Conservation (phyloP, 1,140 invertebrate genomes). For the Drosophila nebulosa region DNA sequence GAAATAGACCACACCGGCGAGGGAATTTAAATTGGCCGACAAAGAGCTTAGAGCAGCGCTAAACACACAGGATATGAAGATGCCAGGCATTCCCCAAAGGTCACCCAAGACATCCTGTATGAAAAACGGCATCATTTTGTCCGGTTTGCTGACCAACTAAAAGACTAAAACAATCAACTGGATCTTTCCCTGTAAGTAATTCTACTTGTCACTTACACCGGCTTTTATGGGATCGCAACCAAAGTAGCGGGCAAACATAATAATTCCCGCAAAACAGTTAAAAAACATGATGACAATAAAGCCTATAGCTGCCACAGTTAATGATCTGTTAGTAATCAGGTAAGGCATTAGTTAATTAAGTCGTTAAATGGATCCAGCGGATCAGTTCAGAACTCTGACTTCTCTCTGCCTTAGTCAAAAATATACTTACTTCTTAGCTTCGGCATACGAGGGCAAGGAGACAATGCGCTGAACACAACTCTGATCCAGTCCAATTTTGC, state of each 20-base stretch:
- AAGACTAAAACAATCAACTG: too few species aligned
- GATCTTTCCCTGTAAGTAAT: too few species aligned
- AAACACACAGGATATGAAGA: slow-evolving; percentile 87
- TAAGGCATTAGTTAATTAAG: not conserved
- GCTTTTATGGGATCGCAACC: slow-evolving; percentile 88
- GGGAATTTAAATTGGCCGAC: slow-evolving; percentile 88
- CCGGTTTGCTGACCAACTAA: slow-evolving; percentile 80
- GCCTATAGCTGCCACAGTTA: slow-evolving; percentile 82
- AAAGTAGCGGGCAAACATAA: slow-evolving; percentile 88
- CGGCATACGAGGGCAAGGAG: slow-evolving; percentile 56
- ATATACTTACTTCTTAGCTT: slow-evolving; percentile 57
- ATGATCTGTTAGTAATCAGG: slow-evolving; percentile 67
- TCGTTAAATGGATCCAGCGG: too few species aligned
- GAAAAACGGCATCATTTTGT: slow-evolving; percentile 84
- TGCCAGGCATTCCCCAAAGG: slow-evolving; percentile 84
- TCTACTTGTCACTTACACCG: slow-evolving; percentile 77
- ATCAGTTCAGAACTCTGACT: too few species aligned
- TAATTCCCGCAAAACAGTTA: slow-evolving; percentile 85
- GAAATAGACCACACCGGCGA: slow-evolving; percentile 89
- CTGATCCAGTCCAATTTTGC: slow-evolving; percentile 70
- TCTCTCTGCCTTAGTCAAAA: not conserved
- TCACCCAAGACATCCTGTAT: slow-evolving; percentile 85
- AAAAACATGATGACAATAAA: slow-evolving; percentile 82
- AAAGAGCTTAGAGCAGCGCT: slow-evolving; percentile 87
- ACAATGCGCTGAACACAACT: slow-evolving; percentile 73